A percentile compares a stretch with the other conserved stretches of the same genome.
These are phyloP conservation scores for Periphyllus acericola DNA, from an alignment of 2,888 invertebrate species.

Conservation along the genomic window DNA sequence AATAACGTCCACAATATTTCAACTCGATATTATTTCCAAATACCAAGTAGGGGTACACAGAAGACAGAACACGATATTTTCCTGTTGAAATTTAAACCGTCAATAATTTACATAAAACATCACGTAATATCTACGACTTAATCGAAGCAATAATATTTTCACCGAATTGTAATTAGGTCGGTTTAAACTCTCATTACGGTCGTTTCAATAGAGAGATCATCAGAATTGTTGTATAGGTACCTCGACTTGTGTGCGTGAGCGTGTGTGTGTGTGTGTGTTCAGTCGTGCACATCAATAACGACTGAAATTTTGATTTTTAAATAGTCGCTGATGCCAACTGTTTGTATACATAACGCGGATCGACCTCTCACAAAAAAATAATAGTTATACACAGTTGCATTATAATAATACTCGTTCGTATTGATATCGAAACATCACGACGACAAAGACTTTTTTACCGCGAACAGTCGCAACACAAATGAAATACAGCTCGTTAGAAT, in stretches of 20 bases:
- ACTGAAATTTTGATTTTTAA: slow-evolving; percentile 8
- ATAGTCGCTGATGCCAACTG: background rate
- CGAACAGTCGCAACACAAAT: background rate
- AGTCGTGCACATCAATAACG: slow-evolving; percentile 24
- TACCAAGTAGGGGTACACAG: too few relatives aligned
- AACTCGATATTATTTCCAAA: too few relatives aligned
- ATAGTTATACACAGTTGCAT: background rate
- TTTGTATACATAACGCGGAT: background rate
- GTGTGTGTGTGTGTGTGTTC: background rate
- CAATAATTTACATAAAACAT: too few relatives aligned
- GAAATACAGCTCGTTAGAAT: background rate
- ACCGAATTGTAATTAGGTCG: too few relatives aligned
- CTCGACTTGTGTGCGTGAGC: background rate
- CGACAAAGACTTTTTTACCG: background rate
- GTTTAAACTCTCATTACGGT: background rate
- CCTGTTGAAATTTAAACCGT: too few relatives aligned
- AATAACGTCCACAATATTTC: too few relatives aligned
- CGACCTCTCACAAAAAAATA: background rate
- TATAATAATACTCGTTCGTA: background rate
- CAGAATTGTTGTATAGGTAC: background rate
- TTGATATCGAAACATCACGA: background rate
- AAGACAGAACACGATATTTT: too few relatives aligned
- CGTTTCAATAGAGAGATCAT: background rate
- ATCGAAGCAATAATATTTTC: too few relatives aligned
- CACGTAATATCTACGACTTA: too few relatives aligned